Conservation (phyloP, 2,113 vertebrate species). For the Motacilla alba region DNA sequence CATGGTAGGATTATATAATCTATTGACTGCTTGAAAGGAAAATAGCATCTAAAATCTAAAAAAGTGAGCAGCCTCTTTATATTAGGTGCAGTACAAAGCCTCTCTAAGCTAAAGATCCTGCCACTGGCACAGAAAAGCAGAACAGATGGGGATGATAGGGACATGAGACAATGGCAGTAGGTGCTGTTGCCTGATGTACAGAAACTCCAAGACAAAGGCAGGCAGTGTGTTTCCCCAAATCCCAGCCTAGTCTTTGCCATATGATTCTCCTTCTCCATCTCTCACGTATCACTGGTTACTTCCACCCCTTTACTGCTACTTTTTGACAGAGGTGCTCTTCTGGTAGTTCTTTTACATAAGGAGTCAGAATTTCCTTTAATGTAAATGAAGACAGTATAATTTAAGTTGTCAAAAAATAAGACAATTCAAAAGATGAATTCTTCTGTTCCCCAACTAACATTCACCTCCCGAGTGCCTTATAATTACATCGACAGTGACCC, state of each 20-base stretch:
- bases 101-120: background rate
- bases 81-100: background rate
- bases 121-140: background rate
- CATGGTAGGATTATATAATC: background rate
- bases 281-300: background rate
- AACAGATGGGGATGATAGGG: background rate
- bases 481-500: constrained; percentile 24
- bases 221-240: background rate
- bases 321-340: constrained; percentile 2
- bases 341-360: background rate
- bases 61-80: background rate
- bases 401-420: constrained; percentile 35
- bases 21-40: background rate
- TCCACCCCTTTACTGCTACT: background rate
- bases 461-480: constrained; percentile 50
- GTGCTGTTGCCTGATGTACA: background rate
- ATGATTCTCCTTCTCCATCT: background rate
- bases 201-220: background rate
- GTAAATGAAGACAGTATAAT: constrained; percentile 33
- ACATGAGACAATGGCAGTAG: background rate
- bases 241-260: background rate
- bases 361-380: constrained; percentile 15
- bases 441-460: background rate
- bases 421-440: constrained; percentile 38
- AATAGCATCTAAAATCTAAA: background rate